A percentile compares a stretch with the other conserved stretches of the same genome.
phyloP scores from a whole-genome alignment of 1,140 invertebrate species.

The Euura lappo region DNA sequence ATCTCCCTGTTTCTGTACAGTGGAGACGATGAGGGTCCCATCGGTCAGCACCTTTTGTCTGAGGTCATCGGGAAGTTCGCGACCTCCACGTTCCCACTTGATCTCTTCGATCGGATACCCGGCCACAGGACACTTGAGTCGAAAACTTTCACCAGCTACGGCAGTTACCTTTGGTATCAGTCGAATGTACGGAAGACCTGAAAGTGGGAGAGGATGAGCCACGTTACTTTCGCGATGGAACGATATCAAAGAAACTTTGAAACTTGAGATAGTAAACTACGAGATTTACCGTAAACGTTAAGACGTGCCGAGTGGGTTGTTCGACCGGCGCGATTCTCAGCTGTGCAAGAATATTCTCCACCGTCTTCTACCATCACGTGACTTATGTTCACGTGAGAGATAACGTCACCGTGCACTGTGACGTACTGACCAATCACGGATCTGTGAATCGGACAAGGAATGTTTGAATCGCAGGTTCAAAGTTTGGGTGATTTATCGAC shows the following conservation, averaged over 20 bases:
- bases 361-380: slow-evolving; percentile 84
- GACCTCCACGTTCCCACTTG: slow-evolving; percentile 80
- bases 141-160: slow-evolving; percentile 79
- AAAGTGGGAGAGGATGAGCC: slow-evolving; percentile 6
- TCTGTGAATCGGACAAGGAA: slow-evolving; percentile 56
- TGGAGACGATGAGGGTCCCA: slow-evolving; percentile 75
- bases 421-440: slow-evolving; percentile 83
- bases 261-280: not conserved
- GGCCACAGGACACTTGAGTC: slow-evolving; percentile 84
- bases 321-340: slow-evolving; percentile 79
- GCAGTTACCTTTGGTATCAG: slow-evolving; percentile 85
- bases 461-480: not conserved
- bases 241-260: not conserved
- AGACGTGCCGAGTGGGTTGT: slow-evolving; percentile 78
- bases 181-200: slow-evolving; percentile 84
- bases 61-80: slow-evolving; percentile 79
- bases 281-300: slow-evolving; percentile 80
- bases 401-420: slow-evolving; percentile 81
- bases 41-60: slow-evolving; percentile 78
- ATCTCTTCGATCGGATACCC: slow-evolving; percentile 85
- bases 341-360: slow-evolving; percentile 84
- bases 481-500: too few relatives aligned
- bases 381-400: slow-evolving; percentile 87
- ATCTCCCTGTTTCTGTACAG: slow-evolving; percentile 77
- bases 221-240: not conserved